Conservation (phyloP, 1,140 invertebrate species). For the Episyrphus balteatus region DNA sequence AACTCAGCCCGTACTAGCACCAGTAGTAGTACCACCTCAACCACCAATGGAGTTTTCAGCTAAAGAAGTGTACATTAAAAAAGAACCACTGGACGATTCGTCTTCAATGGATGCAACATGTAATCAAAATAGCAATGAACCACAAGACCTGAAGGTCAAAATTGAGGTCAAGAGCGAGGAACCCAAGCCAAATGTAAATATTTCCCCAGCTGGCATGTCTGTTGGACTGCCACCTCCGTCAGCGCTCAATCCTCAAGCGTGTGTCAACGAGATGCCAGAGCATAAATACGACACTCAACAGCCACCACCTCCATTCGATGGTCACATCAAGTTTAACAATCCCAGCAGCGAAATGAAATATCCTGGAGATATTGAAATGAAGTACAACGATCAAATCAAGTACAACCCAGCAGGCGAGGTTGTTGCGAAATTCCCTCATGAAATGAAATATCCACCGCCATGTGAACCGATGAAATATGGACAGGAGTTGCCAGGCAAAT, state of each 20-base stretch:
- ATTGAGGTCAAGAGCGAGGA: constrained; percentile 35
- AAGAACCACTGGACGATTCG: constrained; percentile 34
- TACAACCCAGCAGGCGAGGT: constrained; percentile 13
- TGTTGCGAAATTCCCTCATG: constrained; percentile 20
- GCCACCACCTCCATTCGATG: constrained; percentile 25
- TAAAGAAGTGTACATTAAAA: constrained; percentile 30
- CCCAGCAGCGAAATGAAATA: constrained; percentile 23
- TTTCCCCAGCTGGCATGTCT: no score
- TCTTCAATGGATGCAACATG: constrained; percentile 30
- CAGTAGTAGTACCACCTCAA: constrained; percentile 28
- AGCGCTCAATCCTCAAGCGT: constrained; percentile 5
- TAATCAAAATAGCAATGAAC: constrained; percentile 35
- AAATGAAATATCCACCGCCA: constrained; percentile 30
- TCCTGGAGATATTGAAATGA: constrained; percentile 29
- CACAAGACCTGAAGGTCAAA: constrained; percentile 35
- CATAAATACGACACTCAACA: constrained; percentile 20
- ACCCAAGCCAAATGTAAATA: constrained; percentile 9
- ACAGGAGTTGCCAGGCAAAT: constrained; percentile 34
- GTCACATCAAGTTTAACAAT: constrained; percentile 5
- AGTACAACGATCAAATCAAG: constrained; percentile 22
- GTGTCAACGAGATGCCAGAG: constrained; percentile 12
- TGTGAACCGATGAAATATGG: constrained; percentile 31
- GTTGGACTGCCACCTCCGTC: constrained; percentile 1
- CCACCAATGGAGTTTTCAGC: neutral
- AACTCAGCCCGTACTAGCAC: constrained; percentile 16